A percentile compares a stretch with the other conserved stretches of the same genome.
phyloP scores from a whole-genome alignment of 2,888 invertebrate species.

The Aricia artaxerxes region DNA sequence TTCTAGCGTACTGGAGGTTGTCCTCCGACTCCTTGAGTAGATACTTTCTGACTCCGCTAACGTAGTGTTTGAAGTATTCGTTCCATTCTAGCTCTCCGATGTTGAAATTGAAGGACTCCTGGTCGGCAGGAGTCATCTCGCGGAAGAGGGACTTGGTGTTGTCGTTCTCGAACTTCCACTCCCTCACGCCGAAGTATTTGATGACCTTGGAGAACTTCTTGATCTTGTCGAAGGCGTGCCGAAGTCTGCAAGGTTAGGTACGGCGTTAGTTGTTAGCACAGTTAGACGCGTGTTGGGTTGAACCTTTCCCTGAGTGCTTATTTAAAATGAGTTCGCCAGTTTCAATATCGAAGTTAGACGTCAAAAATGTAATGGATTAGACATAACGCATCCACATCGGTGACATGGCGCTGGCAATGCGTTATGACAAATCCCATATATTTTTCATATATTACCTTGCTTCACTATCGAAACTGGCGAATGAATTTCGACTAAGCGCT shows the following conservation, averaged over 20 bases:
- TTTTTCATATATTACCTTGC: too few relatives aligned
- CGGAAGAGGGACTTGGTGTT: conserved; percentile 78
- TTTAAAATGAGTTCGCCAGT: not conserved
- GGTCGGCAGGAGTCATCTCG: conserved; percentile 79
- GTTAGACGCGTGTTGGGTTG: not conserved
- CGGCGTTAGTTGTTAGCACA: not conserved
- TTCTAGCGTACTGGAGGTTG: conserved; percentile 81
- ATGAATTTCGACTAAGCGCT: not conserved
- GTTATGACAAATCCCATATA: too few relatives aligned
- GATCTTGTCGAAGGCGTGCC: conserved; percentile 86
- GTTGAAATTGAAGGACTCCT: conserved; percentile 83
- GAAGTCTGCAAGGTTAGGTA: conserved; percentile 77
- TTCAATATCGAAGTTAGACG: too few relatives aligned
- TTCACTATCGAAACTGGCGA: not conserved
- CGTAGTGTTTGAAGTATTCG: conserved; percentile 84
- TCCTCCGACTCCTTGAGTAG: conserved; percentile 87
- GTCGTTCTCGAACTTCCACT: conserved; percentile 85
- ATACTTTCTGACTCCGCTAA: conserved; percentile 85
- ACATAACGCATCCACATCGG: not conserved
- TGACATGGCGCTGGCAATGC: not conserved
- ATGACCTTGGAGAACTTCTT: conserved; percentile 86
- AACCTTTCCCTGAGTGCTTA: not conserved
- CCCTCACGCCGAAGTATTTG: conserved; percentile 85
- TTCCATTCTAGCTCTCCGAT: conserved; percentile 84
- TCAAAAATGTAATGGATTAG: not conserved